A percentile compares a stretch with the other conserved stretches of the same genome.
Conservation (phyloP, 2,888 invertebrate species). For the Drosophila melanosoma region DNA sequence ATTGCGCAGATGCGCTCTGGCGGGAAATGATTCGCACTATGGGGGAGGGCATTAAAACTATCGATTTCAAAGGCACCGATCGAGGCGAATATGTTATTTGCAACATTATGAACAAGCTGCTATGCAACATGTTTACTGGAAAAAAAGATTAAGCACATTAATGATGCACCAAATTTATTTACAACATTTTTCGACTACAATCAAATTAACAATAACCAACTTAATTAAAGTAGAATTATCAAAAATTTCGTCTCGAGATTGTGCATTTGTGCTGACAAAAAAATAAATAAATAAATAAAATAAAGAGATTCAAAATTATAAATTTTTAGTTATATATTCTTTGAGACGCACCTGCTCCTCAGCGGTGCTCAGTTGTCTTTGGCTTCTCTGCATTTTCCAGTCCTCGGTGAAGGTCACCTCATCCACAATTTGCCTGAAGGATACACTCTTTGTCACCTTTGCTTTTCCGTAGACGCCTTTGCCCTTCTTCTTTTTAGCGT, state of each 20-base stretch:
- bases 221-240: not conserved
- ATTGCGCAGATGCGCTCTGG: conserved; percentile 59
- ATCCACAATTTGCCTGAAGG: conserved; percentile 61
- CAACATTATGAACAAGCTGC: conserved; percentile 63
- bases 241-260: conserved; percentile 50
- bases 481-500: conserved; percentile 47
- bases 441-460: conserved; percentile 36
- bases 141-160: not conserved
- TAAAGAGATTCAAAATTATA: not conserved
- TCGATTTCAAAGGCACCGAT: conserved; percentile 69
- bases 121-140: conserved; percentile 46
- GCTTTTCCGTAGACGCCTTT: conserved; percentile 5
- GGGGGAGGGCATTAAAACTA: conserved; percentile 63
- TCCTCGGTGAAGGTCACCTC: conserved; percentile 54
- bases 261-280: conserved; percentile 38
- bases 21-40: conserved; percentile 65
- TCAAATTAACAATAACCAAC: conserved; percentile 28
- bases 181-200: conserved; percentile 19
- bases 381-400: conserved; percentile 50
- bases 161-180: conserved; percentile 19
- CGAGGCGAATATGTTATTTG: conserved; percentile 68
- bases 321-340: not conserved
- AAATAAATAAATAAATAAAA: not conserved
- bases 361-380: conserved; percentile 50
- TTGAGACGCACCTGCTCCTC: conserved; percentile 64